Percentiles rank a stretch among this genome's conserved stretches.
phyloP scores from a whole-genome alignment of 1,140 invertebrate genomes.

The Trichomalopsis sarcophagae region DNA sequence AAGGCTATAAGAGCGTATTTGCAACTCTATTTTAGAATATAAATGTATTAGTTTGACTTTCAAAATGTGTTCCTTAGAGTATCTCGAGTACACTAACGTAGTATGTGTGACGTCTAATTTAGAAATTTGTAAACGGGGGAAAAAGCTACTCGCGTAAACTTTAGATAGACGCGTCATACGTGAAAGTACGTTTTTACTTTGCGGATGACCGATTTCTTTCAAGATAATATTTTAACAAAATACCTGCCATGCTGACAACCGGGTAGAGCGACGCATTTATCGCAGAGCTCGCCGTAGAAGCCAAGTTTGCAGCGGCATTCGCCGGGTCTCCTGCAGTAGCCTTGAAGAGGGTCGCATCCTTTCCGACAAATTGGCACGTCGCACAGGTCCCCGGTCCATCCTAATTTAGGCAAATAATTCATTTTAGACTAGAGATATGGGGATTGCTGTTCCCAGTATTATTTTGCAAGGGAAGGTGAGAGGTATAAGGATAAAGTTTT shows the following conservation, averaged over 20 bases:
- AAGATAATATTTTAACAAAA: constrained; percentile 10
- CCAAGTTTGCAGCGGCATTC: constrained; percentile 90
- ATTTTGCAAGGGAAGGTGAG: constrained; percentile 7
- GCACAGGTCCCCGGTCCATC: constrained; percentile 95
- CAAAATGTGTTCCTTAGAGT: too few species aligned
- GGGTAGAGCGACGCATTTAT: constrained; percentile 89
- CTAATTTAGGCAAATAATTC: constrained; percentile 59
- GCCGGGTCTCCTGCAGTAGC: constrained; percentile 92
- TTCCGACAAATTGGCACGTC: constrained; percentile 92
- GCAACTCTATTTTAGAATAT: too few species aligned
- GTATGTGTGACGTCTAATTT: too few species aligned
- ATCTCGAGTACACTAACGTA: too few species aligned
- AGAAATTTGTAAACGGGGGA: too few species aligned
- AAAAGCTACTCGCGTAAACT: too few species aligned
- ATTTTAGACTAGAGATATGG: constrained; percentile 44
- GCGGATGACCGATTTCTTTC: background rate
- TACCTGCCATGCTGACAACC: constrained; percentile 88
- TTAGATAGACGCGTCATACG: too few species aligned
- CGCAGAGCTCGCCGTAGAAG: constrained; percentile 88
- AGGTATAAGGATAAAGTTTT: background rate
- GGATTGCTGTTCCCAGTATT: background rate
- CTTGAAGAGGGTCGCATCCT: constrained; percentile 93
- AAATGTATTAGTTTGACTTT: too few species aligned
- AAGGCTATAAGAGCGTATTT: background rate
- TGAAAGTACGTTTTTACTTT: too few species aligned